Percentiles rank a stretch among this genome's conserved stretches.
Conservation (phyloP, 2,797 vertebrate species). For the Acridotheres tristis region DNA sequence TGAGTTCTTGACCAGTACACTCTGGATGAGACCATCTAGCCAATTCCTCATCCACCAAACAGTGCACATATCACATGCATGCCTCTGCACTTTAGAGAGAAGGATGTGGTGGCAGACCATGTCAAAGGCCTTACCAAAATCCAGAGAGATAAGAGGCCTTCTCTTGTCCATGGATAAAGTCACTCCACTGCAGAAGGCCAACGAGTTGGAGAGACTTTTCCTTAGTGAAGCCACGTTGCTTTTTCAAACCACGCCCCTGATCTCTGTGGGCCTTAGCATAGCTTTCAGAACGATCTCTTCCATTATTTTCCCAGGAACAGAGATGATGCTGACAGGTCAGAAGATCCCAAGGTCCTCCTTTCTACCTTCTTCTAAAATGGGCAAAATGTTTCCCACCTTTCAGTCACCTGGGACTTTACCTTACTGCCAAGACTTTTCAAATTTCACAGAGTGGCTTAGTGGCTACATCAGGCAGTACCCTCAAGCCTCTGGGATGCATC, state of each 20-base stretch:
- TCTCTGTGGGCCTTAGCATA: neutral
- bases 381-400: neutral
- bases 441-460: too few species aligned
- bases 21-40: neutral
- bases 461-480: neutral
- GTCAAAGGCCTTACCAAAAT: neutral
- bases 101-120: fast-evolving
- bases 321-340: neutral
- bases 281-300: neutral
- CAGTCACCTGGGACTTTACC: neutral
- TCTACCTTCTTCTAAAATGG: neutral
- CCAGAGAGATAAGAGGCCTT: neutral
- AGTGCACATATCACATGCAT: too few species aligned
- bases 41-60: neutral
- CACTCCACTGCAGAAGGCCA: too few species aligned
- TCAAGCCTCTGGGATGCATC: neutral
- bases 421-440: neutral
- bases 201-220: neutral
- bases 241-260: neutral
- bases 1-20: neutral
- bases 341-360: neutral
- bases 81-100: neutral
- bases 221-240: neutral
- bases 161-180: neutral
- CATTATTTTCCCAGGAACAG: neutral